These are phyloP conservation scores for Drosophila lutescens DNA, from an alignment of 2,888 invertebrate genomes.

Conservation along the genomic window DNA sequence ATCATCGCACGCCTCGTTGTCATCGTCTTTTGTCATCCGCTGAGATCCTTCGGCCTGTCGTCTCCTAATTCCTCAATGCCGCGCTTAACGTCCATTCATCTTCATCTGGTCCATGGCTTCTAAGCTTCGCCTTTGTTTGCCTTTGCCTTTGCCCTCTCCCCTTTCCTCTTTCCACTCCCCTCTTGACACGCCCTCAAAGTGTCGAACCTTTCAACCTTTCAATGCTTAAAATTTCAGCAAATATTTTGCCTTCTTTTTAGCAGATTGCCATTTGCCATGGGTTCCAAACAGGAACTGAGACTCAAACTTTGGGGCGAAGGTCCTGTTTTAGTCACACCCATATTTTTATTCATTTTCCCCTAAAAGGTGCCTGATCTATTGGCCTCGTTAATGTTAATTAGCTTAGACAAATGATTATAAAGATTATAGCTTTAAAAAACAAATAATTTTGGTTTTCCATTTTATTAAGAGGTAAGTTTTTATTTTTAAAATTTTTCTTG, in stretches of 20 bases:
- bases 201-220: constrained; percentile 69
- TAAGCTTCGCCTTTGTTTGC: constrained; percentile 50
- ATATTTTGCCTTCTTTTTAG: constrained; percentile 49
- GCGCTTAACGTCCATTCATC: constrained; percentile 67
- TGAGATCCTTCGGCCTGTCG: constrained; percentile 25
- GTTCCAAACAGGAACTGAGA: background rate
- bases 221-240: constrained; percentile 70
- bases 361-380: constrained; percentile 54
- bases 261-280: constrained; percentile 12
- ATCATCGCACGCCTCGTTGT: constrained; percentile 33
- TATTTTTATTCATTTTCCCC: constrained; percentile 15
- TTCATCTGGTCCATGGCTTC: constrained; percentile 67
- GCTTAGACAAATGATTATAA: constrained; percentile 27
- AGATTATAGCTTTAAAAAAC: background rate
- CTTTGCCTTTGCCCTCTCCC: constrained; percentile 2
- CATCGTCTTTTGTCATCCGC: constrained; percentile 44
- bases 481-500: background rate
- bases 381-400: constrained; percentile 67
- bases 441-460: too few species aligned
- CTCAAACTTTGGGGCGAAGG: constrained; percentile 2
- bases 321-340: constrained; percentile 11
- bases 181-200: constrained; percentile 25
- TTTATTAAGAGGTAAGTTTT: too few species aligned
- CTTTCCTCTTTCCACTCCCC: too few species aligned
- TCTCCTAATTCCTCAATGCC: constrained; percentile 70